Evolutionary conservation across 2,888 invertebrate species (phyloP).

Genomic region (Spicauda simplicius): DNA sequence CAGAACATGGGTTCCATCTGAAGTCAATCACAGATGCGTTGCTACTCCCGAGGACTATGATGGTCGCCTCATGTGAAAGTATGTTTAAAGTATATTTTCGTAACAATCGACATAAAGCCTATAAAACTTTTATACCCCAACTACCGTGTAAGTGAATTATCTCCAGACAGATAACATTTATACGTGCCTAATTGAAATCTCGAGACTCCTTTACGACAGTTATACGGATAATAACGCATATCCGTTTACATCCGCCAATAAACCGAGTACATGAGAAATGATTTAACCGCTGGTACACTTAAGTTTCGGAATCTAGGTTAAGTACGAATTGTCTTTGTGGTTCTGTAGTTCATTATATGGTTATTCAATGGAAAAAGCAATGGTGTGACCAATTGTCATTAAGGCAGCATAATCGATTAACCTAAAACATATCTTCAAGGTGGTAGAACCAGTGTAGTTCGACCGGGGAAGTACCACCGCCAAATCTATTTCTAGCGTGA

Average conservation of each 20-base stretch:
- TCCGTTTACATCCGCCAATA: constrained; percentile 20
- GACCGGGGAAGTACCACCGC: too few species aligned
- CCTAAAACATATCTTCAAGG: too few species aligned
- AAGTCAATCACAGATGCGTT: too few species aligned
- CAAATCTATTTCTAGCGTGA: too few species aligned
- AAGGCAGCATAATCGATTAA: too few species aligned
- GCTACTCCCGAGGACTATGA: too few species aligned
- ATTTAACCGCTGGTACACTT: background rate
- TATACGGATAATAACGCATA: constrained; percentile 18
- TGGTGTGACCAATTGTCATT: too few species aligned
- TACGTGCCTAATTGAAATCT: constrained; percentile 23
- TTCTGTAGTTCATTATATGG: background rate
- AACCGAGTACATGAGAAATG: constrained; percentile 26
- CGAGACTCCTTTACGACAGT: constrained; percentile 15
- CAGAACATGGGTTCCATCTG: too few species aligned
- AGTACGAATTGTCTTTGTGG: background rate
- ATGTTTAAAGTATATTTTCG: background rate
- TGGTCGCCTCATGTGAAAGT: too few species aligned
- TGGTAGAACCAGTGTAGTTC: too few species aligned
- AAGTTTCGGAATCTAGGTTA: background rate
- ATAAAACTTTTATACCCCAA: constrained; percentile 1
- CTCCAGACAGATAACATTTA: constrained; percentile 17
- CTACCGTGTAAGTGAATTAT: constrained; percentile 15
- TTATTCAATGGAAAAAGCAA: too few species aligned
- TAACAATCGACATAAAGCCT: background rate